A percentile compares a stretch with the other conserved stretches of the same genome.
Evolutionary conservation across 2,113 vertebrate genomes (phyloP).

Genomic region (Bubalus kerabau): DNA sequence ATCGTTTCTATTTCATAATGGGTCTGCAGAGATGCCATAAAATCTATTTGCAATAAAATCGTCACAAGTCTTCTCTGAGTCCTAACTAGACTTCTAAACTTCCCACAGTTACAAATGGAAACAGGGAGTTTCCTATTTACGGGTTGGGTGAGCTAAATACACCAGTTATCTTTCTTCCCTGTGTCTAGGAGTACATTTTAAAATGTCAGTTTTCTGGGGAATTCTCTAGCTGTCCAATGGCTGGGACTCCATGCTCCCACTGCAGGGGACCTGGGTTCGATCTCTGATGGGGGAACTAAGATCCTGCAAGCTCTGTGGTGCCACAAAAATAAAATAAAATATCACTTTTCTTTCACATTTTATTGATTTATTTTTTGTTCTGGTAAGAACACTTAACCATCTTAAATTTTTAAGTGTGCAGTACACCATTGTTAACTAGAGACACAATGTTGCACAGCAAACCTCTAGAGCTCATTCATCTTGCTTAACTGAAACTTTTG

Average conservation of each 20-base stretch:
- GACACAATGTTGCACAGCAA: neutral
- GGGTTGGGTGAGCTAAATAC: rapidly evolving
- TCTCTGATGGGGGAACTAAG: neutral
- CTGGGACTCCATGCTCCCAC: neutral
- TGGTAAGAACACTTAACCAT: neutral
- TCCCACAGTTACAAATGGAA: neutral
- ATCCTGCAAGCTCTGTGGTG: neutral
- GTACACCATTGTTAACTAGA: neutral
- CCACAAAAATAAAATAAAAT: neutral
- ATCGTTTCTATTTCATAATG: neutral
- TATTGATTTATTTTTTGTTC: neutral
- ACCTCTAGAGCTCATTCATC: neutral
- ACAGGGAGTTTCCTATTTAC: too few relatives aligned
- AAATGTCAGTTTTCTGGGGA: neutral
- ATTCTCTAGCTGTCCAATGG: neutral
- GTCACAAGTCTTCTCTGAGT: neutral
- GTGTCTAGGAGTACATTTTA: neutral
- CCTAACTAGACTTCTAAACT: neutral
- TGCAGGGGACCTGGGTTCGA: neutral
- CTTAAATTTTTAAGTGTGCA: neutral
- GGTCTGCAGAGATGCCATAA: neutral
- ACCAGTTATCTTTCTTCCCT: neutral
- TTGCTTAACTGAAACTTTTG: neutral
- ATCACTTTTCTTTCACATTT: neutral
- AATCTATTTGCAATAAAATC: neutral